Base-by-base conservation (phyloP, 2,888 invertebrate genomes). In the Yponomeuta malinellus region DNA sequence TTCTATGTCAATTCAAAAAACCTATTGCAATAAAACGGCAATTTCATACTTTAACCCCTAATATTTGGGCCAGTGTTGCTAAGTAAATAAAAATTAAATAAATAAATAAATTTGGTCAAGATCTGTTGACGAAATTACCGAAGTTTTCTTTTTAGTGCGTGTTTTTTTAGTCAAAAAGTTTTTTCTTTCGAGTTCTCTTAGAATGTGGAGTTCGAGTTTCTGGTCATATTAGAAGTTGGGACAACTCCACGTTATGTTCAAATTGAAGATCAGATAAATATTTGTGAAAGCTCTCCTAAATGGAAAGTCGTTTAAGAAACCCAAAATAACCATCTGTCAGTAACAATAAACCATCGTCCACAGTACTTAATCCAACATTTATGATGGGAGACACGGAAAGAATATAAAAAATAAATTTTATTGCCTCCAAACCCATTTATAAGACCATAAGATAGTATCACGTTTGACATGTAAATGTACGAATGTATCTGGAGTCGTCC, bases 361-460 rank as follows among this genome's bases (percentile, higher is more conserved):
- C n/a, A n/a, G 23, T 68, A 8, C 43, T 2, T 68, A 68, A 68
- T 68, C 68, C 52, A 52, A 48, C 29, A 52, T 48, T 68, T 68
- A 68, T 52, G 68, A 15, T 12, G 48, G 15, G 31, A 52, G 52
- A 48, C 68, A 68, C 52, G 59, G 31, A n/a, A 43, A 31, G 52
- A 68, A 37, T 48, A 23, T 12, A 68, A 48, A 43, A 68, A 48
- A 68, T 23, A 68, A 8, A 5, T 68, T 68, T 68, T 68, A 68
- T 68, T 23, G 43, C 48, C 68, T 23, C 37, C 48, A 68, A 68
- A 43, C 48, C 68, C 48, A 68, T 68, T 68, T 68, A 68, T 43
- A 48, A 23, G 37, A 23, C 48, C 68, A 59, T 29, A 5, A 29
- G 65, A 65, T 65, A 65, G 65, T 65, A 65, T 65, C 31, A 31